Percentiles rank a stretch among this genome's conserved stretches.
Conservation (phyloP, 1,140 invertebrate species). For the Idris sp. region DNA sequence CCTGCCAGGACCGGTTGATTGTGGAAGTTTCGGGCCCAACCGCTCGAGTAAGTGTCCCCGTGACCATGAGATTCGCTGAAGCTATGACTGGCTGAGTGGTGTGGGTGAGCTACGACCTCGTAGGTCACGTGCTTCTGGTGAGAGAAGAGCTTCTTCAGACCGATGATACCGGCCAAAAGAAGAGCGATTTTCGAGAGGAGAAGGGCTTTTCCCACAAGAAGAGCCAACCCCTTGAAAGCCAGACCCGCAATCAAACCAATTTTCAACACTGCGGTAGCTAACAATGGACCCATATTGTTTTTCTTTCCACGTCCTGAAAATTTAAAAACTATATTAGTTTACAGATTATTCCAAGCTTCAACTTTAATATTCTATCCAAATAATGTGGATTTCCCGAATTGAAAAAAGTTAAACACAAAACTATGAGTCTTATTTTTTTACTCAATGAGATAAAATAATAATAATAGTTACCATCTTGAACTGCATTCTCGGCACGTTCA, state of each 20-base stretch:
- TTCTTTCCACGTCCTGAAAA: slow-evolving; percentile 83
- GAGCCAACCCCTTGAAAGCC: slow-evolving; percentile 87
- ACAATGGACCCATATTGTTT: slow-evolving; percentile 85
- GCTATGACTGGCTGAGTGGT: slow-evolving; percentile 79
- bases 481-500: slow-evolving; percentile 78
- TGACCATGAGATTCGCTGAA: slow-evolving; percentile 74
- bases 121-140: slow-evolving; percentile 86
- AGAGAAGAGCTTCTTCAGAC: slow-evolving; percentile 88
- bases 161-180: slow-evolving; percentile 86
- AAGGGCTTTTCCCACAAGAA: slow-evolving; percentile 89
- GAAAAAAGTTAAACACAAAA: too few relatives aligned
- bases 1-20: slow-evolving; percentile 72
- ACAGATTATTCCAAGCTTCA: too few relatives aligned
- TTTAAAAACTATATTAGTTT: too few relatives aligned
- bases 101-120: slow-evolving; percentile 84
- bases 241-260: slow-evolving; percentile 87
- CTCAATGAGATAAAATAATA: slow-evolving; percentile 16
- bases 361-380: too few relatives aligned
- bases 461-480: slow-evolving; percentile 73
- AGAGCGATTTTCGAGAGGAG: slow-evolving; percentile 90
- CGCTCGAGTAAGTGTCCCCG: slow-evolving; percentile 79
- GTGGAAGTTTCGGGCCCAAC: slow-evolving; percentile 81
- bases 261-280: slow-evolving; percentile 87
- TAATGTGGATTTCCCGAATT: too few relatives aligned
- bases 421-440: slow-evolving; percentile 3